Evolutionary conservation across 2,888 invertebrate genomes (phyloP).

Genomic region (Drosophila kuntzei): DNA sequence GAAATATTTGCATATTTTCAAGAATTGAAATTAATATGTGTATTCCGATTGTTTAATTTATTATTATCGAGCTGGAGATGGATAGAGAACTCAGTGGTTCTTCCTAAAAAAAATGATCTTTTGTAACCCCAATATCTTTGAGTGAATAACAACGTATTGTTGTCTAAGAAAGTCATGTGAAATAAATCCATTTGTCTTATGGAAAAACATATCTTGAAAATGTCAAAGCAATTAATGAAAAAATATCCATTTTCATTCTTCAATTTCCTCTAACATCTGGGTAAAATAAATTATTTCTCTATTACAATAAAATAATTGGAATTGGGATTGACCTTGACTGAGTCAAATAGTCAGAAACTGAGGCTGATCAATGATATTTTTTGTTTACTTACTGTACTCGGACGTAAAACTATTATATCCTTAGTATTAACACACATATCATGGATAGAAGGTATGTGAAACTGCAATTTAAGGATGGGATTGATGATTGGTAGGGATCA

Average conservation of each 20-base stretch:
- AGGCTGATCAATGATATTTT: background rate
- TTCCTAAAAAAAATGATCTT: background rate
- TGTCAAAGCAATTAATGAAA: background rate
- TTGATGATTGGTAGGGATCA: background rate
- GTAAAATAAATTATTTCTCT: background rate
- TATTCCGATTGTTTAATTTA: no score
- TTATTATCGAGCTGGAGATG: no score
- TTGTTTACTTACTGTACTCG: background rate
- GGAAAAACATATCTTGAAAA: background rate
- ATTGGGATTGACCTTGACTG: background rate
- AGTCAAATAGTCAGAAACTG: background rate
- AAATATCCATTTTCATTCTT: background rate
- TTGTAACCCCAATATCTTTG: background rate
- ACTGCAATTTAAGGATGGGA: background rate
- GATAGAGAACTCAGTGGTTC: no score
- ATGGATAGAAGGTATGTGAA: background rate
- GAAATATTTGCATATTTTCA: no score
- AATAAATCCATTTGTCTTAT: background rate
- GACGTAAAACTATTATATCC: background rate
- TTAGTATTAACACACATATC: background rate
- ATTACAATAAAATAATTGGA: background rate
- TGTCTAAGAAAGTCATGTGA: background rate
- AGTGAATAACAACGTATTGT: background rate
- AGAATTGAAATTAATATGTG: no score
- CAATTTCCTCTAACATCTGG: background rate